Base-by-base conservation (phyloP, 2,113 vertebrate genomes). In the Harpagus bidentatus region DNA sequence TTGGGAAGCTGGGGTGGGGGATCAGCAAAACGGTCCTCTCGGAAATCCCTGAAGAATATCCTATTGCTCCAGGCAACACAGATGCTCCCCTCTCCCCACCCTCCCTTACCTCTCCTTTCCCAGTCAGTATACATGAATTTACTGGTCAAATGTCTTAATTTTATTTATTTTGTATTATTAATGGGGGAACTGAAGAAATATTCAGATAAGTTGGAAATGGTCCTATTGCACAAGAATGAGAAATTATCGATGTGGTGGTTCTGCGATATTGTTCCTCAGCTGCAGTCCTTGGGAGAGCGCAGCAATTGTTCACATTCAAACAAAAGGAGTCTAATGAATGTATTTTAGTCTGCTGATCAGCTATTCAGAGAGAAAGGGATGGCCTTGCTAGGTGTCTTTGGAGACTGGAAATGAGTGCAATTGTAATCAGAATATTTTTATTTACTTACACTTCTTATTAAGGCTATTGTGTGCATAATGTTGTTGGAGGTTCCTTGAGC, bases 241-340 rank as follows among this genome's bases (percentile, higher is more conserved):
- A 0, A 38, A 23, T 19, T 26, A 31, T 87, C 32, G 3, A 4
- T 0, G 14, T 13, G 71, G 25, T 40, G 67, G 16, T 78, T 81
- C 66, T 43, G 56, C 53, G 50, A 36, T 25, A 0, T 21, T 80
- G 58, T 43, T 82, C 59, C 78, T 92, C 93, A 92, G 92, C 88
- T 97, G 96, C 92, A 67, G 91, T 2, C 84, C 81, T 90, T 69
- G 90, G 90, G 73, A 86, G 77, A 80, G 12, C 0, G 0, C 21
- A 2, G 9, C 74, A 20, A 32, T 88, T 45, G 73, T 56, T 81
- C 77, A 20, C 43, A 0, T 20, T 43, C 77, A 94, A 8, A 95
- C 95, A 97, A 96, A 97, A 43, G 72, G 20, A 81, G 82, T 7
- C 73, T 95, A 83, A 97, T 97, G 85, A 71, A 90, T 93, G 83